phyloP scores from a whole-genome alignment of 2,888 invertebrate species.

The Melieria picta region DNA sequence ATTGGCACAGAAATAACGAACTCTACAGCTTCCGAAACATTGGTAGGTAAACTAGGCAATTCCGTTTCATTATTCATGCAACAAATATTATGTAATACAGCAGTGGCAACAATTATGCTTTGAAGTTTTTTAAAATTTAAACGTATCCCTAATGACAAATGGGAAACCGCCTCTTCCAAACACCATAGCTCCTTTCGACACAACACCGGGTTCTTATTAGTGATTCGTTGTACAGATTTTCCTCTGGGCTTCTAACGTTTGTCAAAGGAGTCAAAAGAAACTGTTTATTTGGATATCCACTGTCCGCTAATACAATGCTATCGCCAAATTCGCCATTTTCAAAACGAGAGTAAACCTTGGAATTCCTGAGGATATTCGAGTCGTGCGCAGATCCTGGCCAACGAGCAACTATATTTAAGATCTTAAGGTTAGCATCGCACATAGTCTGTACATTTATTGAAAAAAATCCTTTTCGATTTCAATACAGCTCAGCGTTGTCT shows the following conservation, averaged over 20 bases:
- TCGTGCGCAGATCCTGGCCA: conserved; percentile 38
- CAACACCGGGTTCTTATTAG: conserved; percentile 32
- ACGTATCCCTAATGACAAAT: conserved; percentile 33
- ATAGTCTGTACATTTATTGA: conserved; percentile 35
- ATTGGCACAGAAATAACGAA: too few relatives aligned
- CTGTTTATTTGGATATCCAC: conserved; percentile 34
- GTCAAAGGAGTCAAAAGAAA: conserved; percentile 29
- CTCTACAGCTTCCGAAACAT: too few relatives aligned
- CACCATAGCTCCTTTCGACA: conserved; percentile 34
- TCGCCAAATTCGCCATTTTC: conserved; percentile 35
- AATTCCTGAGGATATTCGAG: conserved; percentile 34
- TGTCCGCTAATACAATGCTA: conserved; percentile 34
- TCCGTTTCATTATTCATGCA: conserved; percentile 4
- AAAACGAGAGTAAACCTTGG: conserved; percentile 31
- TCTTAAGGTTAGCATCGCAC: conserved; percentile 28
- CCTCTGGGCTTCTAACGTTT: conserved; percentile 8
- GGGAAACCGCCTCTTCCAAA: conserved; percentile 37
- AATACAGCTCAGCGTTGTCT: conserved; percentile 32
- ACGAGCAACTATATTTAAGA: conserved; percentile 34
- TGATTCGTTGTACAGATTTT: conserved; percentile 32
- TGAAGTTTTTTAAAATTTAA: conserved; percentile 25
- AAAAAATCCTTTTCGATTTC: conserved; percentile 33
- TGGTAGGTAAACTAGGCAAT: too few relatives aligned
- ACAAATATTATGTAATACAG: conserved; percentile 34
- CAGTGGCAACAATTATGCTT: conserved; percentile 36